phyloP scores from a whole-genome alignment of 1,140 invertebrate genomes.

The Zelostemma sp. region DNA sequence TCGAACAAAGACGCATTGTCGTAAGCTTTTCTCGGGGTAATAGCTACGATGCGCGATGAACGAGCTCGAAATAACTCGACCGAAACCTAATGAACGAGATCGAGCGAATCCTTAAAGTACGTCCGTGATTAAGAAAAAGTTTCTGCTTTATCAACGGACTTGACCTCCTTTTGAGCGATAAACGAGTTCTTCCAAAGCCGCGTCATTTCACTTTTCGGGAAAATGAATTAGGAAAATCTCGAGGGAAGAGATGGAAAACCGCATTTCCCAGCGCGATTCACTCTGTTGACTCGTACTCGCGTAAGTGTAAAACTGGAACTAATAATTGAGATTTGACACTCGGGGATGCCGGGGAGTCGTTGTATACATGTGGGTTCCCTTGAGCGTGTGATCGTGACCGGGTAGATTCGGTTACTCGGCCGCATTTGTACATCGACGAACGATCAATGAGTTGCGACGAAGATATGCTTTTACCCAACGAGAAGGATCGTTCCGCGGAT shows the following conservation, averaged over 20 bases:
- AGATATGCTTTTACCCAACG: no score
- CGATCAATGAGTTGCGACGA: background rate
- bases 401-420: background rate
- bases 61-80: constrained; percentile 8
- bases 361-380: background rate
- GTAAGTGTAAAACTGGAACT: constrained; percentile 23
- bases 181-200: no score
- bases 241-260: constrained; percentile 15
- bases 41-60: constrained; percentile 20
- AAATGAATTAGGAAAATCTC: constrained; percentile 14
- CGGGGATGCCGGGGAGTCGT: constrained; percentile 1
- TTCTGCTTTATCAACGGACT: constrained; percentile 8
- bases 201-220: constrained; percentile 1
- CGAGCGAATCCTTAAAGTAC: constrained; percentile 3
- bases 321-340: constrained; percentile 23
- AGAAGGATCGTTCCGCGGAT: no score
- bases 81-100: constrained; percentile 14
- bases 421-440: background rate
- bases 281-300: constrained; percentile 15
- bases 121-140: constrained; percentile 1
- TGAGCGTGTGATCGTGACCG: background rate
- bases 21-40: constrained; percentile 26
- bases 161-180: background rate
- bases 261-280: constrained; percentile 11
- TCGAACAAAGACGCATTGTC: constrained; percentile 30